Percentiles rank a stretch among this genome's conserved stretches.
These are phyloP conservation scores for Vulpes ferrilata DNA, from an alignment of 2,113 vertebrate species.

Conservation along the genomic window DNA sequence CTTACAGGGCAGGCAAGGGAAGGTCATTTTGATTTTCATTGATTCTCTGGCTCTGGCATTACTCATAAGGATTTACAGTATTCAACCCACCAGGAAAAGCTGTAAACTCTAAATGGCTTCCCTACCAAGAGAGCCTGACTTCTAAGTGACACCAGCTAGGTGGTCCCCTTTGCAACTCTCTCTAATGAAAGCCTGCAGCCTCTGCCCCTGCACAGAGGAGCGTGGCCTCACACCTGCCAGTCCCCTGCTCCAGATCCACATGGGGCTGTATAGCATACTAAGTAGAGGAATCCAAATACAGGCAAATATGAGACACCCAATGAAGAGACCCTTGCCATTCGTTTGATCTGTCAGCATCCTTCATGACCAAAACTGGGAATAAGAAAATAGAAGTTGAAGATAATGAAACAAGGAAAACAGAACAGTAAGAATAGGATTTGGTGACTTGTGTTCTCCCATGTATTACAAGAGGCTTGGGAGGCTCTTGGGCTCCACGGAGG, in stretches of 20 bases:
- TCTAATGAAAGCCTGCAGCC: conserved; percentile 61
- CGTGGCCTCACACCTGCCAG: neutral
- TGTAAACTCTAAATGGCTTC: conserved; percentile 81
- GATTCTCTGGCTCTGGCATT: conserved; percentile 72
- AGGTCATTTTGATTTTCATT: conserved; percentile 77
- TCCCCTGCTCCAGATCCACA: neutral
- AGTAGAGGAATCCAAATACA: neutral
- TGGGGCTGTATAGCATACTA: neutral
- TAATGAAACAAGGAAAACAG: conserved; percentile 67
- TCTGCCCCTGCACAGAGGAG: neutral
- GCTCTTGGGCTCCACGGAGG: accelerated
- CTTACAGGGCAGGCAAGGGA: conserved; percentile 62
- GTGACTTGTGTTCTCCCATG: neutral
- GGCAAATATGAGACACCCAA: neutral
- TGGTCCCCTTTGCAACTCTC: conserved; percentile 56
- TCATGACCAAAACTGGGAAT: neutral
- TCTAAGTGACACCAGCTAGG: conserved; percentile 70
- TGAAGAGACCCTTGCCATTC: accelerated
- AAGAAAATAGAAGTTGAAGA: conserved; percentile 69
- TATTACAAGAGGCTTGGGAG: neutral
- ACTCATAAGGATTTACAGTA: conserved; percentile 77
- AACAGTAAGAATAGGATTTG: conserved; percentile 38
- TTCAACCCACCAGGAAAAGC: conserved; percentile 81
- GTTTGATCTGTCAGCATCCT: conserved; percentile 38
- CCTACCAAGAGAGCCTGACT: conserved; percentile 72